Evolutionary conservation across 2,888 invertebrate species (phyloP), one percentile per base, ranked within the genome.

Genomic region (Drosophila antonietae): DNA sequence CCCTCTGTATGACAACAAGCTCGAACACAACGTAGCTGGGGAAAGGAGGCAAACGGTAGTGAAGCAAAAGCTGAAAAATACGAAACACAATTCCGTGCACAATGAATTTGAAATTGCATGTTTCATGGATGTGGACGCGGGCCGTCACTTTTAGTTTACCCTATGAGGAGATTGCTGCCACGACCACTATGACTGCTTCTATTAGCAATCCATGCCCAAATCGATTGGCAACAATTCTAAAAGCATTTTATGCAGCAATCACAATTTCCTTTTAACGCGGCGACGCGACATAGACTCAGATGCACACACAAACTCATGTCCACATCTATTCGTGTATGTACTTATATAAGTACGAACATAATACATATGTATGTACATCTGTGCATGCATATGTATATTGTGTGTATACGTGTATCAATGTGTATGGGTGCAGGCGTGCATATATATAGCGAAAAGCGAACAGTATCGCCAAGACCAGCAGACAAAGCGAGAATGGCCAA

Each of bases 171-270:
- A 68, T 33, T 47, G 63, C 44, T 59, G 20, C 63, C 60, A 64
- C 44, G 39, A 46, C 61, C 57, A 59, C 66, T 46, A 20, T 44
- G 39, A 59, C 41, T 57, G 41, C 52, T 68, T 77, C 81, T 68
- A 67, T 79, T 84, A 75, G 83, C 84, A 88, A 88, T 86, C 81
- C 84, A 68, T 87, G 78, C 89, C 83, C 70, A 82, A 86, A 86
- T 86, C 85, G 89, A 86, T 86, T 89, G 89, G 88, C 85, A 86
- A 85, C 88, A 77, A 81, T 88, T 89, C 85, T 89, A 82, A 88
- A 84, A 89, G 88, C 88, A 84, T 85, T 89, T 86, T 88, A 88
- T 84, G 78, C 80, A 81, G 79, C 88, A 86, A 84, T 86, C 88
- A 81, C 88, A 84, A 89, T 89, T 82, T 86, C 85, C 89, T 85